phyloP scores from a whole-genome alignment of 1,140 invertebrate species.

The Bombus vancouverensis region DNA sequence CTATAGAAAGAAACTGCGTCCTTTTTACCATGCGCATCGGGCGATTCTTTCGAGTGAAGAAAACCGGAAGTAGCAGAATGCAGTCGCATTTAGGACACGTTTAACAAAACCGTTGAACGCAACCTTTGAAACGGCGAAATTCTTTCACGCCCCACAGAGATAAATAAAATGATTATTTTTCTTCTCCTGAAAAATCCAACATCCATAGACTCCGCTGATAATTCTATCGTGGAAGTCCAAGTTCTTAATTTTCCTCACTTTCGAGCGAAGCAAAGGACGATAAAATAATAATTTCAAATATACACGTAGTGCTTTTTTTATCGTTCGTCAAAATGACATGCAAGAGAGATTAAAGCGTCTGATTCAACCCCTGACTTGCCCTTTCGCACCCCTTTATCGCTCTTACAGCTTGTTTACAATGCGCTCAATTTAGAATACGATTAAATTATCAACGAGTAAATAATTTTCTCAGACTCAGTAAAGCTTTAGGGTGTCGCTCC shows the following conservation, averaged over 20 bases:
- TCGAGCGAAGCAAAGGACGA: too few species aligned
- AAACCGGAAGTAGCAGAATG: constrained; percentile 29
- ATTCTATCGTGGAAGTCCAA: background rate
- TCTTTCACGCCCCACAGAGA: background rate
- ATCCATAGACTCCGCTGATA: background rate
- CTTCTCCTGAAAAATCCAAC: background rate
- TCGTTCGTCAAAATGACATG: background rate
- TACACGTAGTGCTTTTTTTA: too few species aligned
- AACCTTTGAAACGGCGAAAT: constrained; percentile 1
- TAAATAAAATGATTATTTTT: background rate
- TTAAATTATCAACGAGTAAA: constrained; percentile 11
- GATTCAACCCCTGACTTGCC: background rate
- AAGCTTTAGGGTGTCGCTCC: background rate
- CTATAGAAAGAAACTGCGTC: constrained; percentile 25
- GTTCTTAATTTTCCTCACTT: background rate
- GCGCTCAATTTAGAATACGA: background rate
- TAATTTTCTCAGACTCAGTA: constrained; percentile 6
- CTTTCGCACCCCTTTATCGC: background rate
- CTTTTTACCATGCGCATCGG: constrained; percentile 27
- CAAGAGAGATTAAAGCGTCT: background rate
- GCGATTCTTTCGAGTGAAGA: constrained; percentile 30
- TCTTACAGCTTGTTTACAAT: background rate
- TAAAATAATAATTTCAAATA: background rate
- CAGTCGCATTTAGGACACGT: constrained; percentile 35
- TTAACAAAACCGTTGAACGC: constrained; percentile 29